A percentile compares a stretch with the other conserved stretches of the same genome.
These are phyloP conservation scores for Symphodus melops DNA, from an alignment of 2,113 vertebrate genomes.

Conservation along the genomic window DNA sequence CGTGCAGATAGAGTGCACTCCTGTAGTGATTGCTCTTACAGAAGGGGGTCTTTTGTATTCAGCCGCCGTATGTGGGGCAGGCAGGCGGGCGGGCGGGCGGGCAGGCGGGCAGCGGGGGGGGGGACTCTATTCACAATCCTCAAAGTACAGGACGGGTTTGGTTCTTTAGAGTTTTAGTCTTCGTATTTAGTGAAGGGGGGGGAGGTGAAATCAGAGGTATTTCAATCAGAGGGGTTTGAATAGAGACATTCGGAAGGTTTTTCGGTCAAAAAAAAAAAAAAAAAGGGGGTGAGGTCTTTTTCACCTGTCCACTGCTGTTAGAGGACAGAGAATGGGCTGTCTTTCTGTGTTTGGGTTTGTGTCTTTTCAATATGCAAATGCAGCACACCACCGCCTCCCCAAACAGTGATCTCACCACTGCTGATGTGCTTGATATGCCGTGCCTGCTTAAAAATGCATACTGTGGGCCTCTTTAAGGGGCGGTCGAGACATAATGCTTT, in stretches of 20 bases:
- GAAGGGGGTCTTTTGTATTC: conserved; percentile 79
- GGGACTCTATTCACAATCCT: conserved; percentile 72
- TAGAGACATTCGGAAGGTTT: conserved; percentile 38
- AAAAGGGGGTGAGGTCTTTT: conserved; percentile 54
- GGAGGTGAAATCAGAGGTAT: conserved; percentile 32
- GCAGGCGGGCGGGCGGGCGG: conserved; percentile 60
- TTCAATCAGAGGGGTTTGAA: conserved; percentile 51
- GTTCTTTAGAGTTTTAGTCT: conserved; percentile 54
- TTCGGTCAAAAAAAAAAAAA: conserved; percentile 8
- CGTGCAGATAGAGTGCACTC: conserved; percentile 71
- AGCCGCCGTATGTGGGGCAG: conserved; percentile 71
- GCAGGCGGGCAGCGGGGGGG: conserved; percentile 51
- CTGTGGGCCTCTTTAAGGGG: conserved; percentile 21
- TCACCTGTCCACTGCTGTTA: conserved; percentile 58
- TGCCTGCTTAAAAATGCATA: conserved; percentile 18
- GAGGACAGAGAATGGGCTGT: conserved; percentile 40
- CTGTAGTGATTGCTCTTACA: conserved; percentile 65
- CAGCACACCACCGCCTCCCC: conserved; percentile 14
- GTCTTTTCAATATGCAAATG: conserved; percentile 70
- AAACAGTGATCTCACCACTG: conserved; percentile 57
- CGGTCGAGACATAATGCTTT: background rate
- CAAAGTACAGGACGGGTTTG: conserved; percentile 71
- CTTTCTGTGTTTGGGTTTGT: conserved; percentile 49
- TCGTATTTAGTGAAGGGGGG: background rate
- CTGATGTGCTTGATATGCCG: conserved; percentile 38